phyloP scores from a whole-genome alignment of 2,888 invertebrate genomes.

The Yponomeuta cagnagella region DNA sequence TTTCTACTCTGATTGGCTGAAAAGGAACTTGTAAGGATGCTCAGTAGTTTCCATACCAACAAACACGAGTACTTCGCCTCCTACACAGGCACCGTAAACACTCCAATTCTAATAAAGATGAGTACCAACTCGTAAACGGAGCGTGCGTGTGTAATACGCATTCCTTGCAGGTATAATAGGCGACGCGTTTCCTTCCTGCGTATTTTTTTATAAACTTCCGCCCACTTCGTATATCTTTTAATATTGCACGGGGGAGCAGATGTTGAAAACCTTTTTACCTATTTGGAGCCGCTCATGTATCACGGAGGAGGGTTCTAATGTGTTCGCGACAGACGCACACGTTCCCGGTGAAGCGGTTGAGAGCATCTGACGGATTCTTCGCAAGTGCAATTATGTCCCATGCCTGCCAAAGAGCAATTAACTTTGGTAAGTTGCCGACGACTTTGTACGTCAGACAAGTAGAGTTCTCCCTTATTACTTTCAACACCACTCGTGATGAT shows the following conservation, averaged over 20 bases:
- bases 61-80: neutral
- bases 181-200: constrained; percentile 25
- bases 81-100: neutral
- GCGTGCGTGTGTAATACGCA: constrained; percentile 29
- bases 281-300: constrained; percentile 38
- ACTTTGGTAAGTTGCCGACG: neutral
- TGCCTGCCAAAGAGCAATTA: constrained; percentile 5
- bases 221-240: constrained; percentile 53
- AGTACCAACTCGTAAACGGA: constrained; percentile 27
- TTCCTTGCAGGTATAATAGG: constrained; percentile 24
- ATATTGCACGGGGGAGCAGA: constrained; percentile 62
- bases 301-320: constrained; percentile 42
- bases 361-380: constrained; percentile 40
- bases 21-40: neutral
- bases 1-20: neutral
- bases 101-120: constrained; percentile 14
- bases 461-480: neutral
- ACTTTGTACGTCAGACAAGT: constrained; percentile 6
- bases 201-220: constrained; percentile 52
- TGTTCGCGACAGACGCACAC: constrained; percentile 28
- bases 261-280: constrained; percentile 61
- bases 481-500: neutral
- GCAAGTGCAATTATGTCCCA: constrained; percentile 10
- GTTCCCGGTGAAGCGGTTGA: constrained; percentile 30
- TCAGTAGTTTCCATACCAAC: neutral